Conservation (phyloP, 2,888 invertebrate genomes). For the Drosophila meridionalis region DNA sequence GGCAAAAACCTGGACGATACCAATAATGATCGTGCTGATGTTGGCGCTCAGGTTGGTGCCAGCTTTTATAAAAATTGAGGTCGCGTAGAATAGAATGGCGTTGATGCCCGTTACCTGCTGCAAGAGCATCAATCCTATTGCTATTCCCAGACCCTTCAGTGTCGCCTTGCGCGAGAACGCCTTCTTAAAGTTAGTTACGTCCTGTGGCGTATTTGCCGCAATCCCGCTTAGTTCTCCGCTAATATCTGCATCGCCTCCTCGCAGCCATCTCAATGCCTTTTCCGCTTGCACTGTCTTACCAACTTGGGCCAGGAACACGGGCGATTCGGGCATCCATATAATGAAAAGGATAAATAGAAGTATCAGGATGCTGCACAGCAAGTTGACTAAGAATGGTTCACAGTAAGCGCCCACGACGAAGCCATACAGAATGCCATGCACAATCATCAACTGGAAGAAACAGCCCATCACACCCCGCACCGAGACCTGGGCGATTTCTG, state of each 20-base stretch:
- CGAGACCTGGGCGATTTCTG: slow-evolving; percentile 92
- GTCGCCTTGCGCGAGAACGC: slow-evolving; percentile 87
- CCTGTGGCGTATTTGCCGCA: slow-evolving; percentile 11
- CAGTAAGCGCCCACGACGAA: slow-evolving; percentile 87
- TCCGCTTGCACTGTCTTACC: slow-evolving; percentile 88
- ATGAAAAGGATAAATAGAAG: slow-evolving; percentile 89
- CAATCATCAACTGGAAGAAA: slow-evolving; percentile 93
- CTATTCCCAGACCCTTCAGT: slow-evolving; percentile 88
- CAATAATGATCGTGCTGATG: slow-evolving; percentile 90
- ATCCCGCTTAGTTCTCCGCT: slow-evolving; percentile 85
- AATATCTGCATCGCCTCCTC: slow-evolving; percentile 89
- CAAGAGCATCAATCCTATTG: slow-evolving; percentile 92
- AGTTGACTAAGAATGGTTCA: slow-evolving; percentile 33
- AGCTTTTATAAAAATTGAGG: slow-evolving; percentile 87
- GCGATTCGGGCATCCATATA: slow-evolving; percentile 93
- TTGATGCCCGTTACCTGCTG: slow-evolving; percentile 94
- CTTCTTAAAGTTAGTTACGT: slow-evolving; percentile 83
- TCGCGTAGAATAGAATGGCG: slow-evolving; percentile 91
- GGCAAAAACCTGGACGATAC: slow-evolving; percentile 89
- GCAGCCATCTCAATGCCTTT: slow-evolving; percentile 88
- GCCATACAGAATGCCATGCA: slow-evolving; percentile 91
- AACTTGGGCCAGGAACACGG: slow-evolving; percentile 88
- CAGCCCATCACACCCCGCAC: slow-evolving; percentile 93
- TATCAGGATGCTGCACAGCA: slow-evolving; percentile 82
- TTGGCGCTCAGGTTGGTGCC: slow-evolving; percentile 80